Evolutionary conservation across 2,888 invertebrate species (phyloP).

Genomic region (Pseudococcus jackbeardsleyi): DNA sequence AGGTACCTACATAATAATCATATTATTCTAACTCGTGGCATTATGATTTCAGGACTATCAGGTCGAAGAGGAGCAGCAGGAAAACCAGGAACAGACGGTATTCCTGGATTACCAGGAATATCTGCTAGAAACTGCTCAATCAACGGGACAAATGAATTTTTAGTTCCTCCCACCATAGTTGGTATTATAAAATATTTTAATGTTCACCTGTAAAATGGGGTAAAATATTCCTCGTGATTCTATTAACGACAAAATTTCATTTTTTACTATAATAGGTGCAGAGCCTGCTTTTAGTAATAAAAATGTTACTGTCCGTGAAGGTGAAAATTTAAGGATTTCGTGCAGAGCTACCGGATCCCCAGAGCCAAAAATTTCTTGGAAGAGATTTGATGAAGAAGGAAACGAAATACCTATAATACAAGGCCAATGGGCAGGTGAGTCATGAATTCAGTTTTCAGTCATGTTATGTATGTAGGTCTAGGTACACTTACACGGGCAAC

Average conservation of each 20-base stretch:
- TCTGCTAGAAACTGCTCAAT: constrained; percentile 79
- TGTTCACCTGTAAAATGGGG: not conserved
- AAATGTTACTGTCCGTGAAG: constrained; percentile 82
- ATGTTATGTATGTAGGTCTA: too few species aligned
- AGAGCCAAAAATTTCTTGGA: constrained; percentile 84
- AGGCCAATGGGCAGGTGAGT: constrained; percentile 75
- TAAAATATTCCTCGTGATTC: not conserved
- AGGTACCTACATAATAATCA: not conserved
- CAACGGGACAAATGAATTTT: constrained; percentile 77
- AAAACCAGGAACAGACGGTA: constrained; percentile 80
- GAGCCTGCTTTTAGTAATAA: constrained; percentile 56
- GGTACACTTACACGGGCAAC: too few species aligned
- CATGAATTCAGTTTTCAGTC: not conserved
- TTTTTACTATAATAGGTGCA: not conserved
- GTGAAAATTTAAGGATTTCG: constrained; percentile 83
- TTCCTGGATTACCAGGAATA: constrained; percentile 85
- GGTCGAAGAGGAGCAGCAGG: constrained; percentile 74
- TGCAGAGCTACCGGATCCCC: constrained; percentile 87
- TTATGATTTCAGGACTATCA: constrained; percentile 75
- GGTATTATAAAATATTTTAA: constrained; percentile 71
- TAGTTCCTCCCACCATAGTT: constrained; percentile 89
- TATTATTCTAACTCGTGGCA: not conserved
- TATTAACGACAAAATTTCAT: not conserved
- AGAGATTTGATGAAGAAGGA: constrained; percentile 70
- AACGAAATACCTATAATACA: constrained; percentile 73